Percentiles rank a stretch among this genome's conserved stretches.
phyloP scores from a whole-genome alignment of 2,888 invertebrate genomes.

The Caprella mutica region DNA sequence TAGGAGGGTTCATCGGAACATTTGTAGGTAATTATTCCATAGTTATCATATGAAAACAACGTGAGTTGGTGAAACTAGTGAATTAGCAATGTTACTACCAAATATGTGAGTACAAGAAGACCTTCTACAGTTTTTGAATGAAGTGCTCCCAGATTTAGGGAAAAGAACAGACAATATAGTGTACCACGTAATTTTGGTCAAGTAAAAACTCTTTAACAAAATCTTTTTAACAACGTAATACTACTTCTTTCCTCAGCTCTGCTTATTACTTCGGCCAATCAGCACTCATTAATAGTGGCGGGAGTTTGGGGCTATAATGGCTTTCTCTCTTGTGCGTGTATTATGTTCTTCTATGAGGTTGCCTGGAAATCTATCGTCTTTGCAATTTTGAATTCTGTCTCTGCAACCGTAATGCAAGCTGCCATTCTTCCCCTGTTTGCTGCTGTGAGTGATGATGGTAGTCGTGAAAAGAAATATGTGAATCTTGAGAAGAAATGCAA shows the following conservation, averaged over 20 bases:
- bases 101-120: too few species aligned
- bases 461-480: not conserved
- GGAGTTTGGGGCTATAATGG: conserved; percentile 45
- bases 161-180: too few species aligned
- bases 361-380: conserved; percentile 34
- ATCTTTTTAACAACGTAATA: too few species aligned
- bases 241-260: conserved; percentile 18
- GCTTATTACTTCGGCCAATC: conserved; percentile 11
- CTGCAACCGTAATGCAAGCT: conserved; percentile 23
- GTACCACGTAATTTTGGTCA: too few species aligned
- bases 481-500: not conserved
- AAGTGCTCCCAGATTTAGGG: too few species aligned
- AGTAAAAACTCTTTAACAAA: too few species aligned
- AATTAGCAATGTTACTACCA: too few species aligned
- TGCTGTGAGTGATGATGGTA: conserved; percentile 12
- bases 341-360: conserved; percentile 42
- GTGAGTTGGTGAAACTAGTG: too few species aligned
- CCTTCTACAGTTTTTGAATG: too few species aligned
- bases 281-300: conserved; percentile 38
- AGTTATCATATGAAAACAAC: too few species aligned
- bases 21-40: conserved; percentile 39
- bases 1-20: conserved; percentile 41
- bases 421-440: conserved; percentile 20
- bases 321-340: conserved; percentile 40
- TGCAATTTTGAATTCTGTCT: conserved; percentile 23